Base-by-base conservation (phyloP, 2,888 invertebrate genomes). In the Agapostemon virescens region DNA sequence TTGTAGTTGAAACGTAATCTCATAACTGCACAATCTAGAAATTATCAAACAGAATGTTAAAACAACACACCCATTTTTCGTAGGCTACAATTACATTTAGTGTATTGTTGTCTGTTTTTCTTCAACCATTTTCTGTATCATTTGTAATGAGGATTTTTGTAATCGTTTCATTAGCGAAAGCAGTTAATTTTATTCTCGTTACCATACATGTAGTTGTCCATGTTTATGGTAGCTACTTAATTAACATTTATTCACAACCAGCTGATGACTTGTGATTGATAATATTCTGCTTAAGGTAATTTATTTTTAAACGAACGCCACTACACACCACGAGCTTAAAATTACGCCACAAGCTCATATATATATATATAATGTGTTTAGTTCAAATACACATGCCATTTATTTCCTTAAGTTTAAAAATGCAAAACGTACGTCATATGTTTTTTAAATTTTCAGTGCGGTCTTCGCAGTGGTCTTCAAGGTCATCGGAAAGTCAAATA, bases 181-280 rank as follows among this genome's bases (percentile, higher is more conserved):
- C 79, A 74, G 77, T 73, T 66, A 81, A 73, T 81, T 55, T 79
- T 83, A 81, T 75, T 68, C 66, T 72, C 64, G 77, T 52, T 83
- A 82, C 64, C 77, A 74, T 77, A 73, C 84, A 79, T 75, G 81
- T 80, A 82, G 64, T 36, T 80, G 58, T 71, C 77, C 76, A 81
- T 74, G 9, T 78, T 74, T 71, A 70, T 67, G 71, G 64, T 72
- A 78, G 80, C 82, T 81, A 84, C 38, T 86, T 86, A 80, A 73
- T 90, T 89, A 90, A 90, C 88, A 88, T 88, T 90, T 89, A 91
- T 84, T 91, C 90, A 91, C 90, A 91, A 91, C 90, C 90, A 90
- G 88, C 88, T 90, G 89, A 91, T 91, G 90, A 90, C 89, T 90
- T 90, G 87, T 89, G 89, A 88, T 88, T 83, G 84, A 77, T 80